Evolutionary conservation across 2,888 invertebrate genomes (phyloP), one percentile per base, ranked within the genome.

Genomic region (Luperina testacea): DNA sequence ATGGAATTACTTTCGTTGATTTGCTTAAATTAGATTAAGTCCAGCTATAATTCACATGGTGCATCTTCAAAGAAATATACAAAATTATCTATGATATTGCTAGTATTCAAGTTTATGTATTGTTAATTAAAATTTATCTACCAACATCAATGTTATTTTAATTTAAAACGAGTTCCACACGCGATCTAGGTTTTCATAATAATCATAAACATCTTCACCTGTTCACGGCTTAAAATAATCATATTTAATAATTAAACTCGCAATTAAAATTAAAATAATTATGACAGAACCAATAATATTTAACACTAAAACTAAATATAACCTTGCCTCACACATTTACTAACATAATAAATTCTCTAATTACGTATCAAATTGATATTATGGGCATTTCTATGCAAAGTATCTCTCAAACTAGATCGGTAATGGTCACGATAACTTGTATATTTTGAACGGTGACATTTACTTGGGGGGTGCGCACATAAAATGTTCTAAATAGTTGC

Each of bases 401-500:
- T n/a, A 67, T 67, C 42, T 81, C 71, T 74, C 75, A 83, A 81
- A 88, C 78, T 84, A 82, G 84, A 76, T 75, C 45, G 48, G 48
- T 85, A 82, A 81, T 82, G 53, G 57, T 67, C 71, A 63, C 51
- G 79, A 87, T 82, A 68, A 73, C 51, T 85, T 82, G 77, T 86
- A 82, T 82, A 86, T 87, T 88, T 86, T 88, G 89, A 89, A 83
- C 77, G 82, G 77, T 88, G 90, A 90, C 86, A 87, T 90, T 90
- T 88, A 81, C 76, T 61, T 45, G 42, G 65, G 65, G 80, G 59
- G 76, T 90, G 92, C 88, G 87, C 91, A 93, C 92, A 94, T 93
- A 92, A 93, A 92, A 92, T 90, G 89, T 88, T 85, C 85, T 90
- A 90, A 93, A 93, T 92, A 89, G 91, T 90, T 57, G 90, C 89